Evolutionary conservation across 2,113 vertebrate species (phyloP).

Genomic region (Phyllostomus hastatus): DNA sequence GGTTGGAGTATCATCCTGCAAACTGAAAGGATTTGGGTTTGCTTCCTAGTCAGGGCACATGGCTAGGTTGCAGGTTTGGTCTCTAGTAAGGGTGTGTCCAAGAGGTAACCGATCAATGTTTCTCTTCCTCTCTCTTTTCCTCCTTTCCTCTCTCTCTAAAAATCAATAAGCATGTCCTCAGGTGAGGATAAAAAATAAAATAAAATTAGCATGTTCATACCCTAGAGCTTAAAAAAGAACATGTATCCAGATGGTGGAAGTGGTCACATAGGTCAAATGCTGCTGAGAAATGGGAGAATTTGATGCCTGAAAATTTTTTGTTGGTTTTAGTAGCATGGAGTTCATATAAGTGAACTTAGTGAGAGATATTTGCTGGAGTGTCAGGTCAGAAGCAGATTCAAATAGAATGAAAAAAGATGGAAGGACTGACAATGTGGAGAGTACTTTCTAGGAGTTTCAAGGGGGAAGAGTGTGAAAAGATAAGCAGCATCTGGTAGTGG

Average conservation of each 20-base stretch:
- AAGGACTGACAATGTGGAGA: background rate
- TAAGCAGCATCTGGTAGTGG: background rate
- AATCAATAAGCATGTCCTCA: too few species aligned
- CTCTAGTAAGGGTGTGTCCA: too few species aligned
- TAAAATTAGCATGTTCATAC: background rate
- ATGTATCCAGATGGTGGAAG: background rate
- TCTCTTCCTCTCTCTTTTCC: too few species aligned
- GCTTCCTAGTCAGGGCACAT: too few species aligned
- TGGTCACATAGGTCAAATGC: background rate
- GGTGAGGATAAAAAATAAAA: too few species aligned
- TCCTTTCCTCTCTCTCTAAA: too few species aligned
- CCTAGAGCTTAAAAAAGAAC: background rate
- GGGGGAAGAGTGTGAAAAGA: background rate
- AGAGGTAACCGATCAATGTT: too few species aligned
- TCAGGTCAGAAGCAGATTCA: background rate
- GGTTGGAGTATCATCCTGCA: too few species aligned
- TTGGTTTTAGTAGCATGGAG: background rate
- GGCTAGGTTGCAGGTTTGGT: too few species aligned
- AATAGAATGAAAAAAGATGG: background rate
- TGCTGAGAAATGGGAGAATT: background rate
- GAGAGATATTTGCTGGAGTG: background rate
- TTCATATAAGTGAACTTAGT: background rate
- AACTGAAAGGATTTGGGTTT: too few species aligned
- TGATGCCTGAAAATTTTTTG: background rate
- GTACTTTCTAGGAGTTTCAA: background rate